Conservation (phyloP, 2,888 invertebrate genomes). For the Invenusta paracnida region DNA sequence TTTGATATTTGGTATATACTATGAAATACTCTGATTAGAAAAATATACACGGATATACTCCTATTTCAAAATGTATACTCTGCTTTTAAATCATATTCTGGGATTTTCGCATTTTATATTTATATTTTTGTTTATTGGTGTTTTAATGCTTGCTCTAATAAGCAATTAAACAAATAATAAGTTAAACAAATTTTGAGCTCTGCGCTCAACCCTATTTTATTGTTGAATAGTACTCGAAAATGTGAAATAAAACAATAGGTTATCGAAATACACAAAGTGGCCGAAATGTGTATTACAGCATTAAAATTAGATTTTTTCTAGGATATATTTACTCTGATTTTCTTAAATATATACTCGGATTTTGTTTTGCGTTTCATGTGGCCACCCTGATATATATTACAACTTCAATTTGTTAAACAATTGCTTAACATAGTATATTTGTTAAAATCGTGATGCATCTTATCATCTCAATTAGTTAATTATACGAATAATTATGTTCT, state of each 20-base stretch:
- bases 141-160: not conserved
- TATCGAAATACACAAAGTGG: not conserved
- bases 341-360: not conserved
- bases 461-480: too few species aligned
- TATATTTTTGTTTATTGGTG: not conserved
- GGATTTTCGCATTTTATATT: not conserved
- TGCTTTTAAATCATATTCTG: not conserved
- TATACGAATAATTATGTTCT: too few species aligned
- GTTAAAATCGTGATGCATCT: too few species aligned
- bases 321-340: not conserved
- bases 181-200: not conserved
- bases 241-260: too few species aligned
- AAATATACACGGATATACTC: not conserved
- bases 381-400: not conserved
- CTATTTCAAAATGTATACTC: not conserved
- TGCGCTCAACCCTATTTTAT: too few species aligned
- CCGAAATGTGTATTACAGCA: not conserved
- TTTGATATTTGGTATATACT: too few species aligned
- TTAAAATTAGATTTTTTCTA: not conserved
- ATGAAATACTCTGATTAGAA: too few species aligned
- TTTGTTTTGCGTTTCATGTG: not conserved
- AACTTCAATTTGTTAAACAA: not conserved
- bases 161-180: not conserved
- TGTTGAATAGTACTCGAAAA: too few species aligned
- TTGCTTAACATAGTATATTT: not conserved